phyloP scores from a whole-genome alignment of 2,797 vertebrate genomes.

The Tiaroga cobitis region DNA sequence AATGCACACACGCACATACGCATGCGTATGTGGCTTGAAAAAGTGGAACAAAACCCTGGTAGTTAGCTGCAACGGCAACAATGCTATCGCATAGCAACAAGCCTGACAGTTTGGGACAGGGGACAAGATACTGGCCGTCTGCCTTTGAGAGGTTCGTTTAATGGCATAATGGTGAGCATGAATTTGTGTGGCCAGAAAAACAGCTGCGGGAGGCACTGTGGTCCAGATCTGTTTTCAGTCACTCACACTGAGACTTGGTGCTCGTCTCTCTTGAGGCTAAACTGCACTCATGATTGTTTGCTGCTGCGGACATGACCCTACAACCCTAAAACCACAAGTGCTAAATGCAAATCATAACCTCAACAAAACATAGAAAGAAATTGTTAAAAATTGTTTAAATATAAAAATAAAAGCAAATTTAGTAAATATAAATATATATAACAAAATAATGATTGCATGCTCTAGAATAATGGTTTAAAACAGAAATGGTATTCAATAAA shows the following conservation, averaged over 20 bases:
- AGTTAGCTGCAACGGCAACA: constrained; percentile 2
- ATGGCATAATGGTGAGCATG: constrained; percentile 74
- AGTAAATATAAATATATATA: neutral
- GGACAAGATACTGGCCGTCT: constrained; percentile 69
- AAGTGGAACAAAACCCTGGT: constrained; percentile 47
- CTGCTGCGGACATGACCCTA: constrained; percentile 11
- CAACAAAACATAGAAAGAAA: neutral
- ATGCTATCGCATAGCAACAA: constrained; percentile 39
- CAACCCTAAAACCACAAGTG: constrained; percentile 16
- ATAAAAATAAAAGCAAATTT: no score
- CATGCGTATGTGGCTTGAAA: constrained; percentile 36
- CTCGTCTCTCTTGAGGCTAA: constrained; percentile 69
- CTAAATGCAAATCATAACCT: constrained; percentile 34
- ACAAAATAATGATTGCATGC: neutral
- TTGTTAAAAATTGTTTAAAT: no score
- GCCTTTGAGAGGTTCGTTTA: constrained; percentile 76
- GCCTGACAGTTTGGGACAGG: constrained; percentile 59
- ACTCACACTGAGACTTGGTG: constrained; percentile 54
- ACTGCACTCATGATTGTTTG: constrained; percentile 21
- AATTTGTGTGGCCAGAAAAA: constrained; percentile 77
- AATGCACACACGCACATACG: constrained; percentile 5
- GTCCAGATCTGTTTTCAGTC: constrained; percentile 76
- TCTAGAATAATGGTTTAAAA: neutral
- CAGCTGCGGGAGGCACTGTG: constrained; percentile 76
- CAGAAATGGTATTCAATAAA: neutral